Evolutionary conservation across 2,888 invertebrate genomes (phyloP), one percentile per base, ranked within the genome.

Genomic region (Mechanitis messenoides): DNA sequence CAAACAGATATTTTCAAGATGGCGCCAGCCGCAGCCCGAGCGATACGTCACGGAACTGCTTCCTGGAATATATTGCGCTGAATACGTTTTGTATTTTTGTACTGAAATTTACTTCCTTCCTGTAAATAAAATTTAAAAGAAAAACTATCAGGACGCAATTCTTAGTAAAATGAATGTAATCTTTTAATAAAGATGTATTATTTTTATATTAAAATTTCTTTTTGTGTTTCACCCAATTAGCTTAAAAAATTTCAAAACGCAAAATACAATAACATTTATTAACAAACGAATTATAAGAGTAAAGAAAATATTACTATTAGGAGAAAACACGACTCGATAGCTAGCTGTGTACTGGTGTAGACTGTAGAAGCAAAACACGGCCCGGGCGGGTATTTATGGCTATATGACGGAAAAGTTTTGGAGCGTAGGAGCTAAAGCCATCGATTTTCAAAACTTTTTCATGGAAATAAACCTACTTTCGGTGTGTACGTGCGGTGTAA

Each of bases 401-500:
- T 88, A 85, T 88, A 87, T 83, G 88, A 80, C 80, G 85, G 81
- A 84, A 88, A 90, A 90, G 81, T 90, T 90, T 87, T 77, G 78
- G 79, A 84, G 86, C 86, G 87, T 86, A 84, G 87, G 87, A 87
- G 89, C 88, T 87, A 79, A 86, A 87, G 86, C 88, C 88, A 90
- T 90, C 90, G 91, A 91, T 91, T 91, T 90, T 90, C 89, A 86
- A 90, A 91, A 91, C 88, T 91, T 91, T 91, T 91, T 90, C 91
- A 88, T 90, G 90, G 90, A 90, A 88, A 90, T 88, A 89, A 89
- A 89, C 89, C 89, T 86, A 89, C 89, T 89, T 88, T 87, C 83
- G 81, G 83, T 85, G 86, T 88, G 84, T 84, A 84, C 77, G 79
- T 72, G 71, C 72, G 55, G 47, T 63, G 63, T 68, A 56, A n/a